phyloP scores from a whole-genome alignment of 2,888 invertebrate genomes.

The Limenitis camilla region DNA sequence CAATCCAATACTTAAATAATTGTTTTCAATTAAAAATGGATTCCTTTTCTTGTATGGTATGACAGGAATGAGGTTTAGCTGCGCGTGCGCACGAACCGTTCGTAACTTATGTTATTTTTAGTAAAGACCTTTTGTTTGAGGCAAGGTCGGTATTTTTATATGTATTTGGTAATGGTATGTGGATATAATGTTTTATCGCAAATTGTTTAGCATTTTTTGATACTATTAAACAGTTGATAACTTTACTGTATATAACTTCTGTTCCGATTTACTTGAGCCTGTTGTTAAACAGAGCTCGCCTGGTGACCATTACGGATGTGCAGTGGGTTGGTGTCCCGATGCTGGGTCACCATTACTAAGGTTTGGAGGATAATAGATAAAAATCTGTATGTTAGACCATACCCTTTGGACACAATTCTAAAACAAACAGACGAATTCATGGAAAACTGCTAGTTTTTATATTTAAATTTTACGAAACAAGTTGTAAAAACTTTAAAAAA shows the following conservation, averaged over 20 bases:
- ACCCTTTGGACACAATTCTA: too few relatives aligned
- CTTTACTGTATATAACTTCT: too few relatives aligned
- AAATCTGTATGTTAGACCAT: too few relatives aligned
- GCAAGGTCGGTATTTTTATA: conserved; percentile 4
- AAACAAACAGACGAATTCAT: too few relatives aligned
- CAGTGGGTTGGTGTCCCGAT: too few relatives aligned
- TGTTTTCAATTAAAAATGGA: conserved; percentile 36
- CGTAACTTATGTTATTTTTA: conserved; percentile 2
- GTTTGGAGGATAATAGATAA: too few relatives aligned
- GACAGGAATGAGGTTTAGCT: conserved; percentile 28
- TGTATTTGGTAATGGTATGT: neutral
- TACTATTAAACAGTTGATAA: neutral
- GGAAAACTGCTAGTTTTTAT: too few relatives aligned
- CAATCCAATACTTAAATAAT: conserved; percentile 11
- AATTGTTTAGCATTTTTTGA: neutral
- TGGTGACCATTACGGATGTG: too few relatives aligned
- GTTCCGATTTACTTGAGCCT: too few relatives aligned
- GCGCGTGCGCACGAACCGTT: conserved; percentile 8
- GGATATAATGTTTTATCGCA: neutral
- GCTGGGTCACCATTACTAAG: too few relatives aligned
- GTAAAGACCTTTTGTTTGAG: neutral
- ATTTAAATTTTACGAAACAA: too few relatives aligned
- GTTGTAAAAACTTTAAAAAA: neutral
- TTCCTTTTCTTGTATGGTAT: conserved; percentile 41
- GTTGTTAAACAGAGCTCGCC: too few relatives aligned